Evolutionary conservation across 2,113 vertebrate genomes (phyloP), one percentile per base, ranked within the genome.

Genomic region (Dolichallabes microphthalmus): DNA sequence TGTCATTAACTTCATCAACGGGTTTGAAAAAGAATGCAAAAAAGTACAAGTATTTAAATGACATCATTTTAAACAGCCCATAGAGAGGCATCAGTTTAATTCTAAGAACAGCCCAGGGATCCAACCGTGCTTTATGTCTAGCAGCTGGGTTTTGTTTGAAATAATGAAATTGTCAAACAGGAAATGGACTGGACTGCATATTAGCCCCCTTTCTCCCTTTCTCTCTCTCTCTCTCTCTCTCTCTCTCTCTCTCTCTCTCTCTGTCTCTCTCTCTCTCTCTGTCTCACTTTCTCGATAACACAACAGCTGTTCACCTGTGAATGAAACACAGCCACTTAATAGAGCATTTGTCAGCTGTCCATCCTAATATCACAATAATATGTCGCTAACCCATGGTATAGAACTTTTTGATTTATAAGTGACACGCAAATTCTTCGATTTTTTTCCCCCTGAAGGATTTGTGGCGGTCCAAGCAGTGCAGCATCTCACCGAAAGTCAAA

Each of bases 251-350:
- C 83, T 75, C 64, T 75, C 22, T 74, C 73, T 45, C 27, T 83
- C 27, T 84, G n/a, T 84, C 80, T 66, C 75, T 80, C 45, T 87
- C 83, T 75, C 64, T 75, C 22, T 74, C 73, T 45, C 27, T 83
- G 20, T 84, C 83, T 73, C 61, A 53, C 55, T 87, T 74, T 75
- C 39, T 84, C 45, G 35, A 55, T 57, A 20, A 84, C 81, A 25
- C 32, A 61, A 71, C 88, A 86, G 85, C 87, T 87, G 90, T 83
- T 83, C 89, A 91, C 90, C 89, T 90, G 87, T 30, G 60, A 85
- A 81, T 83, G 78, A 85, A 86, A 80, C 85, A 45, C 12, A 64
- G 30, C 19, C 61, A 20, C 66, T 61, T 85, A 61, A 79, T 61
- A 68, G 66, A 35, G 58, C 45, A 39, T 20, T 79, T 83, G 80